Conservation (phyloP, 2,888 invertebrate species). For the Volucella inanis region DNA sequence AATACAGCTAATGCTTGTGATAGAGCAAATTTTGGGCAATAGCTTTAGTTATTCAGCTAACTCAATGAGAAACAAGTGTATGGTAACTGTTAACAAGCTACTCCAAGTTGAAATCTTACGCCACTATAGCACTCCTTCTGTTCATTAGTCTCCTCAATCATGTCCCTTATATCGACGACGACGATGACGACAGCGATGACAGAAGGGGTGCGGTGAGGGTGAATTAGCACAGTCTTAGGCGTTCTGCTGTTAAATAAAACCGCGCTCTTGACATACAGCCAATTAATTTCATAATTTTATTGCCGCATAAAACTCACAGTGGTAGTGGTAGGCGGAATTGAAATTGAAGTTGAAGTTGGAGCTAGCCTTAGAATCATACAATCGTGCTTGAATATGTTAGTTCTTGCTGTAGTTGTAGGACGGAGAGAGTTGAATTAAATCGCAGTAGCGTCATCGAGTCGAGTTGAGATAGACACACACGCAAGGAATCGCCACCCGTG, state of each 20-base stretch:
- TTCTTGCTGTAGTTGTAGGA: constrained; percentile 8
- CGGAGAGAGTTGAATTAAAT: constrained; percentile 14
- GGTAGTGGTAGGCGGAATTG: not conserved
- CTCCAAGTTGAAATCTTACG: not conserved
- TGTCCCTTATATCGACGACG: constrained; percentile 18
- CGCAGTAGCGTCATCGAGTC: constrained; percentile 30
- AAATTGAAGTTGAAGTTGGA: too few species aligned
- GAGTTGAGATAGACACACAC: constrained; percentile 62
- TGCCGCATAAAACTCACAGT: constrained; percentile 38
- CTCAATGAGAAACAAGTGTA: constrained; percentile 27
- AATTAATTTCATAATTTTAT: constrained; percentile 72
- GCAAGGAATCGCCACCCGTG: constrained; percentile 58
- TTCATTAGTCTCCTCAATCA: constrained; percentile 40
- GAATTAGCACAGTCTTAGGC: constrained; percentile 2
- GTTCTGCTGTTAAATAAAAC: constrained; percentile 45
- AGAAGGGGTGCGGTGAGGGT: not conserved
- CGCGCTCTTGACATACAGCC: constrained; percentile 68
- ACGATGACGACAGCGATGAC: not conserved
- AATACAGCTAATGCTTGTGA: constrained; percentile 47
- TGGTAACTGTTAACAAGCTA: not conserved
- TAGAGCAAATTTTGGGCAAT: constrained; percentile 54
- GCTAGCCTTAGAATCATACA: too few species aligned
- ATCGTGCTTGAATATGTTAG: too few species aligned
- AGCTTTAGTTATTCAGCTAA: constrained; percentile 24
- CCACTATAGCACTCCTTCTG: constrained; percentile 23